These are phyloP conservation scores for Dunckerocampus dactyliophorus DNA, from an alignment of 2,113 vertebrate genomes.

Conservation along the genomic window DNA sequence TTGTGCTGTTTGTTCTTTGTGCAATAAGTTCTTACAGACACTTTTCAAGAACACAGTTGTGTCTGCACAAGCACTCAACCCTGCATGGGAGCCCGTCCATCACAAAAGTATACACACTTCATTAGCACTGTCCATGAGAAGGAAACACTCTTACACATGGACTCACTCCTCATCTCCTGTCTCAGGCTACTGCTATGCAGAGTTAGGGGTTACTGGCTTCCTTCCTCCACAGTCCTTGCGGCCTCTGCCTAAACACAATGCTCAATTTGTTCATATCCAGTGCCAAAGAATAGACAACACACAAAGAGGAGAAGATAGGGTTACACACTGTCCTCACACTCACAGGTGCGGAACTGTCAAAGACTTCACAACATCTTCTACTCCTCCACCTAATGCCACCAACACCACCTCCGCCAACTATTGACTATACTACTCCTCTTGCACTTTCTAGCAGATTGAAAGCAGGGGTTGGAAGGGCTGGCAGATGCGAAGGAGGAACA, in stretches of 20 bases:
- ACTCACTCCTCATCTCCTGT: conserved; percentile 63
- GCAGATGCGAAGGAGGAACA: conserved; percentile 25
- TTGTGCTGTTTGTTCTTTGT: too few relatives aligned
- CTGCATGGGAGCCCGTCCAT: conserved; percentile 38
- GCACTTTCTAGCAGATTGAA: conserved; percentile 21
- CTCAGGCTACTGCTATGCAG: conserved; percentile 66
- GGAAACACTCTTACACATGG: conserved; percentile 67
- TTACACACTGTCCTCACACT: conserved; percentile 78
- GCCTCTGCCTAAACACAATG: conserved; percentile 70
- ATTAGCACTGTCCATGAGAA: conserved; percentile 69
- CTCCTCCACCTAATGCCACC: conserved; percentile 34
- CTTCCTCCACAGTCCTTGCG: conserved; percentile 61
- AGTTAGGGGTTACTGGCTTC: conserved; percentile 53
- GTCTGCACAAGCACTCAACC: conserved; percentile 26
- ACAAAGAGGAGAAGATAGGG: conserved; percentile 76
- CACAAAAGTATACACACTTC: conserved; percentile 67
- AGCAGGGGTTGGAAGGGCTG: conserved; percentile 28
- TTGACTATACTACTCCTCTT: conserved; percentile 9
- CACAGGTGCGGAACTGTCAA: conserved; percentile 77
- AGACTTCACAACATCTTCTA: conserved; percentile 67
- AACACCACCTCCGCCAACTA: conserved; percentile 7
- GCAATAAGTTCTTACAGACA: neutral
- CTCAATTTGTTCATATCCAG: conserved; percentile 78
- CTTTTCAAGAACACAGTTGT: conserved; percentile 1
- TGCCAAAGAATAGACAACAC: conserved; percentile 65